Evolutionary conservation across 2,888 invertebrate species (phyloP), one percentile per base, ranked within the genome.

Genomic region (Xylota sylvarum): DNA sequence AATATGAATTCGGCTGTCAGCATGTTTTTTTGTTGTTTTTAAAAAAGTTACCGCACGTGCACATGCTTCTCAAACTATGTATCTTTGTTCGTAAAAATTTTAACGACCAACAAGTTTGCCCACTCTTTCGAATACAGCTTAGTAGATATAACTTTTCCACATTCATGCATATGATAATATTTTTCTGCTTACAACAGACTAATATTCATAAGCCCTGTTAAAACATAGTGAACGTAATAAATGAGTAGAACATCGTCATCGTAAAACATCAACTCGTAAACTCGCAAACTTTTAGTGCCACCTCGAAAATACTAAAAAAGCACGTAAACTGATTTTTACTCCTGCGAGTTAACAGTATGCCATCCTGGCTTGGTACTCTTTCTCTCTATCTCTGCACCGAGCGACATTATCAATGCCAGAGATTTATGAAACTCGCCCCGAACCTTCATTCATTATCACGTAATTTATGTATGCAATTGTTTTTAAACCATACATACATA

Each of bases 401-500:
- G 82, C 70, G 81, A 86, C 86, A 82, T 73, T 86, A 86, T 86
- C 86, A 82, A 64, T 78, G 77, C 50, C 27, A 58, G 69, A 82
- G 86, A 86, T 86, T 86, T 86, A 86, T 86, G 73, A 64, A 72
- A 77, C 77, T 81, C 52, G 82, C 86, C 86, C 73, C 67, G 67
- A 86, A 78, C 86, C 77, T 82, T 78, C 67, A 56, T 82, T 86
- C 86, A 86, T 86, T 86, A 86, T 86, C 86, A 86, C 82, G 69
- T 86, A 86, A 86, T 86, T 86, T 86, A 86, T 86, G 86, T 82
- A 86, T 86, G 86, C 82, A 78, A 86, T 86, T 86, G 86, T 86
- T 82, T 86, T 77, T 52, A 65, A 72, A 19, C 48, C 19, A 30
- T 32, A 37, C 32, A n/a, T 55, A 52, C 55, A 52, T 17, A n/a